These are phyloP conservation scores for Liposcelis brunnea DNA, from an alignment of 2,888 invertebrate genomes.

Conservation along the genomic window DNA sequence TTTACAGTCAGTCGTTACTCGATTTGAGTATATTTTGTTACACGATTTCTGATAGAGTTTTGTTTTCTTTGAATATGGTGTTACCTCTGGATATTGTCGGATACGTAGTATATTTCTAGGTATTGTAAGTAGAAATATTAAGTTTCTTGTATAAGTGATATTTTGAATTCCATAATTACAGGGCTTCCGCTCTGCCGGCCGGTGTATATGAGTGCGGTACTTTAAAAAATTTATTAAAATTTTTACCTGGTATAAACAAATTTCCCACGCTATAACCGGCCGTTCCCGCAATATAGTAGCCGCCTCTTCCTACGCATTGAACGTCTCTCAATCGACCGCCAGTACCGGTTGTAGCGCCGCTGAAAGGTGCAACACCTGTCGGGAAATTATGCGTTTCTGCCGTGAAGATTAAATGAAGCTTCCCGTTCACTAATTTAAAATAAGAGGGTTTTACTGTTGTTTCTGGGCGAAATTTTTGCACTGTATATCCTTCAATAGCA, in stretches of 20 bases:
- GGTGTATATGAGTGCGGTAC: too few relatives aligned
- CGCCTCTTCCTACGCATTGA: slow-evolving; percentile 87
- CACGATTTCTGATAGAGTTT: too few relatives aligned
- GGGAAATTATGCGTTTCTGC: slow-evolving; percentile 99
- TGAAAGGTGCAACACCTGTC: slow-evolving; percentile 92
- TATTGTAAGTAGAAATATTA: too few relatives aligned
- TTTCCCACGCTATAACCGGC: slow-evolving; percentile 95
- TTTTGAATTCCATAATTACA: too few relatives aligned
- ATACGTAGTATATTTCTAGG: too few relatives aligned
- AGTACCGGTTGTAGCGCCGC: slow-evolving; percentile 95
- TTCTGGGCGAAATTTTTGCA: slow-evolving; percentile 48
- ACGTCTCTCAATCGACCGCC: slow-evolving; percentile 92
- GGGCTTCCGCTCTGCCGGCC: too few relatives aligned
- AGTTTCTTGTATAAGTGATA: too few relatives aligned
- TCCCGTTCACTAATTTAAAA: slow-evolving; percentile 32
- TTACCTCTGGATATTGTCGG: too few relatives aligned
- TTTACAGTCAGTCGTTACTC: too few relatives aligned
- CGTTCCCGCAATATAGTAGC: slow-evolving; percentile 85
- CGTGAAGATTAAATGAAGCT: slow-evolving; percentile 86
- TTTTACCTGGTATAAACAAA: slow-evolving; percentile 65
- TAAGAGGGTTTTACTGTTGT: slow-evolving; percentile 46
- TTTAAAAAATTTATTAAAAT: too few relatives aligned
- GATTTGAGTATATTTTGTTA: too few relatives aligned
- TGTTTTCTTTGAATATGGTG: too few relatives aligned
- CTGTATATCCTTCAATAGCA: slow-evolving; percentile 69